Conservation (phyloP, 2,797 vertebrate genomes). For the Uromys caudimaculatus region DNA sequence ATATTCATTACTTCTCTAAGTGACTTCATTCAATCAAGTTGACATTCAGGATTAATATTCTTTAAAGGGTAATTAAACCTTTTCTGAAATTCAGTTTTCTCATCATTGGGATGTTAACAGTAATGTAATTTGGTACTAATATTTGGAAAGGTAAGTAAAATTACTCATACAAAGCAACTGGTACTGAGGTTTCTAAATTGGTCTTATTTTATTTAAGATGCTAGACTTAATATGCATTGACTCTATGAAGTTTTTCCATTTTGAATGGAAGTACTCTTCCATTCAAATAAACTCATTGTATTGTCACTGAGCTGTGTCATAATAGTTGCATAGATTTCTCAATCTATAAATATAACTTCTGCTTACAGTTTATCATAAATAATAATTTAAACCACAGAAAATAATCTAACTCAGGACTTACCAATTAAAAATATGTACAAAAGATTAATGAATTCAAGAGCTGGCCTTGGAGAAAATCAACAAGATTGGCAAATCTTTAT, state of each 20-base stretch:
- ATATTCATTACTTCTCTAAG: neutral
- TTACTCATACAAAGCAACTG: neutral
- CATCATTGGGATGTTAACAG: neutral
- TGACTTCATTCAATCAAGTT: neutral
- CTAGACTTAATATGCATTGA: neutral
- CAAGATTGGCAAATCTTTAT: neutral
- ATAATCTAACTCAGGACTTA: neutral
- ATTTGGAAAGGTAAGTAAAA: neutral
- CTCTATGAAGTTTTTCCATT: neutral
- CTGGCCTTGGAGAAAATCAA: neutral
- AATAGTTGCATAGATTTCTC: neutral
- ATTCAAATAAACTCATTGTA: too few relatives aligned
- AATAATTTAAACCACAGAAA: neutral
- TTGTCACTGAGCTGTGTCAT: neutral
- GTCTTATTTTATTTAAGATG: neutral
- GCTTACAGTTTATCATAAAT: neutral
- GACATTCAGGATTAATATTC: neutral
- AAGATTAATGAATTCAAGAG: neutral
- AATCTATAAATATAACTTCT: neutral
- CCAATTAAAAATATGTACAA: neutral
- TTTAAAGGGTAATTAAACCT: neutral
- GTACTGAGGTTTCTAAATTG: neutral
- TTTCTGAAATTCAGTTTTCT: neutral
- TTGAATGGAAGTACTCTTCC: too few relatives aligned
- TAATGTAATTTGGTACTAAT: neutral